phyloP scores from a whole-genome alignment of 2,888 invertebrate species.

The Drosophila affinis region DNA sequence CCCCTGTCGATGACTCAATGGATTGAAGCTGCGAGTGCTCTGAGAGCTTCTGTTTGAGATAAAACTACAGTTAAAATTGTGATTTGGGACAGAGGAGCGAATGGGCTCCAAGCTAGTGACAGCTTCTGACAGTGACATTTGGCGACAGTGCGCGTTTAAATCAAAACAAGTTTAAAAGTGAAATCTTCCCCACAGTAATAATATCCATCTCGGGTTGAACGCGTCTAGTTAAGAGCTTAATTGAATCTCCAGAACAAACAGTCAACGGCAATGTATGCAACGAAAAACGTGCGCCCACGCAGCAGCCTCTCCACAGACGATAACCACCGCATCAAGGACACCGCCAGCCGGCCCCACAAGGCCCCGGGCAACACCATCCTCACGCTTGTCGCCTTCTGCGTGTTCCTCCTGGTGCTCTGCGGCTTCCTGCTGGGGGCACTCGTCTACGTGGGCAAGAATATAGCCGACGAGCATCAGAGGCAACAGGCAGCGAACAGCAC shows the following conservation, averaged over 20 bases:
- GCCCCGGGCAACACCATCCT: constrained; percentile 78
- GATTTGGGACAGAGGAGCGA: constrained; percentile 11
- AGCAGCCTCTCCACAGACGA: constrained; percentile 83
- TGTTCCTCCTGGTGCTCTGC: constrained; percentile 82
- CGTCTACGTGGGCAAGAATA: constrained; percentile 82
- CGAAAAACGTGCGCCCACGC: constrained; percentile 81
- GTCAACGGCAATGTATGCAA: constrained; percentile 78
- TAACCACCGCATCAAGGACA: constrained; percentile 80
- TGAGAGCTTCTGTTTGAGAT: constrained; percentile 35
- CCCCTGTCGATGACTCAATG: constrained; percentile 50
- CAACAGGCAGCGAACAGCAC: constrained; percentile 44
- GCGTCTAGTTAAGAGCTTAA: constrained; percentile 27
- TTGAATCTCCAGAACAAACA: constrained; percentile 20
- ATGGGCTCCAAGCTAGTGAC: constrained; percentile 5
- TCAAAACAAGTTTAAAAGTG: background rate
- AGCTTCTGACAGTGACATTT: constrained; percentile 4
- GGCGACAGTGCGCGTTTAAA: background rate
- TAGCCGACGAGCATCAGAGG: constrained; percentile 74
- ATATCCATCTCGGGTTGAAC: constrained; percentile 33
- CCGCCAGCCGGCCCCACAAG: constrained; percentile 58
- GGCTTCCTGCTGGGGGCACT: constrained; percentile 81
- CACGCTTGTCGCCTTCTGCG: constrained; percentile 82
- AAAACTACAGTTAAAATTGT: constrained; percentile 19
- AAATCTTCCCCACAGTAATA: too few relatives aligned
- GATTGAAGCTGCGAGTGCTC: constrained; percentile 11